These are phyloP conservation scores for Hystrix brachyura DNA, from an alignment of 2,113 vertebrate genomes.

Conservation along the genomic window DNA sequence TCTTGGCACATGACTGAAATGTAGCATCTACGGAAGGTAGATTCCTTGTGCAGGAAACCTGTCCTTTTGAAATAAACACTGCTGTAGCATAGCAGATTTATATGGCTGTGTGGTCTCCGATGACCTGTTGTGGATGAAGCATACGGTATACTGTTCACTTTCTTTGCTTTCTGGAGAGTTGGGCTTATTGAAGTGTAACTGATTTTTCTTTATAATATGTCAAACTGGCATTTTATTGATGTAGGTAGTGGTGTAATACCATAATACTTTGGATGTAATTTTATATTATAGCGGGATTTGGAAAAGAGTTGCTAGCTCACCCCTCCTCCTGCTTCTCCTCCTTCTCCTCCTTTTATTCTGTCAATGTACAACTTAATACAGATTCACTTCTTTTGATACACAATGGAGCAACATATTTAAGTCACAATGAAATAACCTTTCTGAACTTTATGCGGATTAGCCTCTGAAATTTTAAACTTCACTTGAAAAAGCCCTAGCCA, in stretches of 20 bases:
- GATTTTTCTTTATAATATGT: constrained; percentile 80
- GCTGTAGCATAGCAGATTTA: background rate
- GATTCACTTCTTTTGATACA: background rate
- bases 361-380: constrained; percentile 31
- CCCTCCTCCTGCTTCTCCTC: background rate
- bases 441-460: constrained; percentile 65
- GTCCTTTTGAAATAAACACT: constrained; percentile 58
- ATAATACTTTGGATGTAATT: constrained; percentile 73
- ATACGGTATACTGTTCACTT: constrained; percentile 40
- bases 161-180: constrained; percentile 76
- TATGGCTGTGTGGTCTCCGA: constrained; percentile 55
- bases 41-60: constrained; percentile 10
- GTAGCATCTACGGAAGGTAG: background rate
- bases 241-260: constrained; percentile 58
- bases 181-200: constrained; percentile 68
- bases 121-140: constrained; percentile 66
- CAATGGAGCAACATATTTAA: constrained; percentile 46
- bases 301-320: background rate
- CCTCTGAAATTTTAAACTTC: constrained; percentile 19
- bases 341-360: background rate
- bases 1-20: constrained; percentile 40
- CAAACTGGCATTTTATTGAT: constrained; percentile 81
- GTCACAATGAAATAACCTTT: constrained; percentile 57
- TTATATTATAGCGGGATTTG: constrained; percentile 63
- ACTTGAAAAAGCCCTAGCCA: constrained; percentile 25